Conservation (phyloP, 2,113 vertebrate species). For the Phaethornis superciliosus region DNA sequence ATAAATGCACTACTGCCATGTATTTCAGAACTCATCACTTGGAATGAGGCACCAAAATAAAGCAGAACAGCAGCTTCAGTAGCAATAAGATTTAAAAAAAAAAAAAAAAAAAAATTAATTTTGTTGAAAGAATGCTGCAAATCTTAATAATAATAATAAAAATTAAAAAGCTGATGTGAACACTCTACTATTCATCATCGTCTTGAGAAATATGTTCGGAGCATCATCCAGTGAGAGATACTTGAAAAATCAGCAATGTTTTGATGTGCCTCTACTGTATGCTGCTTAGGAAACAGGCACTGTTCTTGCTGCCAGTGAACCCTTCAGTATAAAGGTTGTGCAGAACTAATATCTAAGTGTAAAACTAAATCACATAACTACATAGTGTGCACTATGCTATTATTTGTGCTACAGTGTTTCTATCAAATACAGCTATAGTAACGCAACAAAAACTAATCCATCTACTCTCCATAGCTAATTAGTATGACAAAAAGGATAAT, state of each 20-base stretch:
- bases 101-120: not conserved
- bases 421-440: not conserved
- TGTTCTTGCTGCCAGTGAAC: not conserved
- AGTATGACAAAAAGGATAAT: not conserved
- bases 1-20: not conserved
- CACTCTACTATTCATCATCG: not conserved
- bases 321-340: not conserved
- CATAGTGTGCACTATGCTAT: not conserved
- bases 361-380: not conserved
- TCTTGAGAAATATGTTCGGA: conserved; percentile 24
- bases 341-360: not conserved
- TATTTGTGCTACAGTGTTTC: not conserved
- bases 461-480: not conserved
- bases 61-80: not conserved
- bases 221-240: not conserved
- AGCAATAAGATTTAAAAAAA: not conserved
- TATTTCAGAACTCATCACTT: not conserved
- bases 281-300: not conserved
- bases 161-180: not conserved
- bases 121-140: not conserved
- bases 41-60: not conserved
- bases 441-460: not conserved
- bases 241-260: conserved; percentile 42
- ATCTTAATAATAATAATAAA: not conserved
- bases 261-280: not conserved